Evolutionary conservation across 2,888 invertebrate genomes (phyloP).

Genomic region (Deroplatys truncata): DNA sequence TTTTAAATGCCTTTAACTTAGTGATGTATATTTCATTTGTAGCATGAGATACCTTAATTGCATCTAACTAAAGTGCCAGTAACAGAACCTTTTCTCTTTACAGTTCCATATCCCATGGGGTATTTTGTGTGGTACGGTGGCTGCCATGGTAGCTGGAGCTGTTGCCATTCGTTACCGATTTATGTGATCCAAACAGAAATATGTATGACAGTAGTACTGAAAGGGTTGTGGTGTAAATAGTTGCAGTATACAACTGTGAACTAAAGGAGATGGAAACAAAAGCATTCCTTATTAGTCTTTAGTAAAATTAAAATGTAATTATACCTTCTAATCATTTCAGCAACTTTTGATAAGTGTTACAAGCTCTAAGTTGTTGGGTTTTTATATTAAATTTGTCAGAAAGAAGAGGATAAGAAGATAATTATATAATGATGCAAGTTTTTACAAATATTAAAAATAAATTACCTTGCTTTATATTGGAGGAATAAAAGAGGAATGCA

Average conservation of each 20-base stretch:
- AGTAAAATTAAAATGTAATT: background rate
- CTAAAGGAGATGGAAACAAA: background rate
- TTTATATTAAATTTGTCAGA: background rate
- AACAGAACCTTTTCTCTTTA: background rate
- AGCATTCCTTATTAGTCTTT: background rate
- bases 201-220: background rate
- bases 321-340: background rate
- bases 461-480: no score
- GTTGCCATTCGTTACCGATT: constrained; percentile 69
- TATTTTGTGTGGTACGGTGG: constrained; percentile 61
- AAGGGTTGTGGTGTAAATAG: background rate
- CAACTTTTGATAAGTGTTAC: background rate
- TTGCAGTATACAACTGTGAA: background rate
- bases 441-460: no score
- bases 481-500: no score
- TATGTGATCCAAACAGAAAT: constrained; percentile 18
- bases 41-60: no score
- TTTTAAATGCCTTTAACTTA: no score
- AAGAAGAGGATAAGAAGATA: background rate
- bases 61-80: no score
- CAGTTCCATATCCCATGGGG: constrained; percentile 51
- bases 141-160: constrained; percentile 64
- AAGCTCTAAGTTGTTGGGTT: background rate
- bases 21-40: no score
- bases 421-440: no score